Conservation (phyloP, 2,888 invertebrate species). For the Palloptera scutellata region DNA sequence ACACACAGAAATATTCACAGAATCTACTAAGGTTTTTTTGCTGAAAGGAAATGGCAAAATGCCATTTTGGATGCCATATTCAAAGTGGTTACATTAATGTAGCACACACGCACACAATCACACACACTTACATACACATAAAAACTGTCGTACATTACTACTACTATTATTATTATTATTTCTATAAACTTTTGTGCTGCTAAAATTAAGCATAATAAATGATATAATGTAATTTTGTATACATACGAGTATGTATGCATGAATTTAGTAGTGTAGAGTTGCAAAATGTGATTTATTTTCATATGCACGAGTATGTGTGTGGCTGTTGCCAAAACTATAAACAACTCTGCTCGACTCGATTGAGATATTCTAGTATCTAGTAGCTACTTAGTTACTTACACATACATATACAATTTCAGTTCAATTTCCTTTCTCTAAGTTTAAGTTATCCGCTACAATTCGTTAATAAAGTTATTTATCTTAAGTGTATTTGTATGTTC, state of each 20-base stretch:
- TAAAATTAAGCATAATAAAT: slow-evolving; percentile 4
- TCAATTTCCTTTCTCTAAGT: not conserved
- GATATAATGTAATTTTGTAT: not conserved
- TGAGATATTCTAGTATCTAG: too few species aligned
- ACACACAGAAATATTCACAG: not conserved
- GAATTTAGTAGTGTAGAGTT: not conserved
- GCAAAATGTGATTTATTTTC: slow-evolving; percentile 1
- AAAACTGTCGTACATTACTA: not conserved
- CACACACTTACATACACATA: slow-evolving; percentile 31
- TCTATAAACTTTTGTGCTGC: too few species aligned
- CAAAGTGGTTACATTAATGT: slow-evolving; percentile 42
- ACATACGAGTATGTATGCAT: not conserved
- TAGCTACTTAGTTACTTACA: not conserved
- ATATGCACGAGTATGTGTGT: not conserved
- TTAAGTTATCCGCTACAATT: slow-evolving; percentile 18
- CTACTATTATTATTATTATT: too few species aligned
- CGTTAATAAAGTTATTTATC: slow-evolving; percentile 50
- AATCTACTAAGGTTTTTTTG: too few species aligned
- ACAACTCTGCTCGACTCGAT: too few species aligned
- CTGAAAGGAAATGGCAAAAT: not conserved
- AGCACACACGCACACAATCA: slow-evolving; percentile 49
- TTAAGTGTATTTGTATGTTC: slow-evolving; percentile 16
- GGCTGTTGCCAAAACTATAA: not conserved
- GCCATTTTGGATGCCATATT: not conserved
- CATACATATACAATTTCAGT: not conserved